Conservation (phyloP, 1,140 invertebrate genomes). For the Pararge aegeria region DNA sequence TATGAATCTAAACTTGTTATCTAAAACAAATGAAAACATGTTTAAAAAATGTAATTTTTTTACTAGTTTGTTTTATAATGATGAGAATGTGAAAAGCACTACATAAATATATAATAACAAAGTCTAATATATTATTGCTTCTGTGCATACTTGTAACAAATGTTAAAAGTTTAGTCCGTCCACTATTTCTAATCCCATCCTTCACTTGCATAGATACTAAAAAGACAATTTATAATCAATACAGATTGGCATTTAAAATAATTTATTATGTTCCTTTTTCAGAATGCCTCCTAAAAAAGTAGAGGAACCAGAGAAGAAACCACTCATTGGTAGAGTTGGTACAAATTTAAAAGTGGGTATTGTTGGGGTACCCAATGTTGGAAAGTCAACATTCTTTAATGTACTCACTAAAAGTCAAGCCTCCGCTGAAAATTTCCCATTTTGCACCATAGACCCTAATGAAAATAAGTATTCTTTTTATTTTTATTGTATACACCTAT, state of each 20-base stretch:
- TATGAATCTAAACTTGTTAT: no score
- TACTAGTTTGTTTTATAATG: no score
- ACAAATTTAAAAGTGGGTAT: conserved; percentile 98
- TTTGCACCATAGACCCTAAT: conserved; percentile 99
- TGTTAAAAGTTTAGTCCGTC: no score
- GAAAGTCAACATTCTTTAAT: conserved; percentile 99
- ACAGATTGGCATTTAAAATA: not conserved
- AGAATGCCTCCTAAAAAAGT: conserved; percentile 98
- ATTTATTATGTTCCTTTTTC: conserved; percentile 21
- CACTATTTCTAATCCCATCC: no score
- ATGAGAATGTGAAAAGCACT: no score
- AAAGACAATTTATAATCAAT: no score
- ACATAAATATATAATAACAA: no score
- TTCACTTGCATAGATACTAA: no score
- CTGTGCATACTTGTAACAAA: no score
- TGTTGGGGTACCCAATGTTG: conserved; percentile 96
- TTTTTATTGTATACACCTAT: not conserved
- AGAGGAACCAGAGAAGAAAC: conserved; percentile 91
- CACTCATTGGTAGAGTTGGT: conserved; percentile 97
- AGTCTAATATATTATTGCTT: no score
- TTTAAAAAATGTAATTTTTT: no score
- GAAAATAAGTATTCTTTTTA: conserved; percentile 95
- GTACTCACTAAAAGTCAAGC: conserved; percentile 98
- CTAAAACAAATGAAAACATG: no score
- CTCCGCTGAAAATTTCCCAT: conserved; percentile 98